Evolutionary conservation across 2,113 vertebrate genomes (phyloP).

Genomic region (Aptenodytes forsteri): DNA sequence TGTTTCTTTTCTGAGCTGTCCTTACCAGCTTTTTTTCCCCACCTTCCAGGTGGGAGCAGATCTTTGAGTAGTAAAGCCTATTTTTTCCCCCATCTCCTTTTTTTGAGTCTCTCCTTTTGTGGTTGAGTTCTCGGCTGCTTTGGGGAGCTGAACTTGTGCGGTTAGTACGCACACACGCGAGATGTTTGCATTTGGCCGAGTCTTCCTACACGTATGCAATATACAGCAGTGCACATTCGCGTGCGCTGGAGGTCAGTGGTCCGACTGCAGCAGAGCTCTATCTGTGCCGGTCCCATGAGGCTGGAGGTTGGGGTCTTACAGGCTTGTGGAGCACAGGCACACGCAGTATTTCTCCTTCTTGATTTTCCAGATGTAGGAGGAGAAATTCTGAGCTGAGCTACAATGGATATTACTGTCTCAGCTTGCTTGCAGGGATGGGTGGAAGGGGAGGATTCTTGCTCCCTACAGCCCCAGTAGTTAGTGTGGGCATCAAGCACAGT

Average conservation of each 20-base stretch:
- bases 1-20: neutral
- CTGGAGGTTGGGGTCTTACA: neutral
- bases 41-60: neutral
- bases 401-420: neutral
- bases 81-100: neutral
- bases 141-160: neutral
- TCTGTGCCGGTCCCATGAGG: neutral
- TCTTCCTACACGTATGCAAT: accelerated
- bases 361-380: neutral
- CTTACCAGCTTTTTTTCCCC: neutral
- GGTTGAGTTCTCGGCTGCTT: neutral
- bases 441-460: neutral
- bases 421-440: neutral
- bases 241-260: neutral
- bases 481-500: neutral
- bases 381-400: neutral
- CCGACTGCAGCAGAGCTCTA: neutral
- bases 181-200: neutral
- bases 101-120: neutral
- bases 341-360: neutral
- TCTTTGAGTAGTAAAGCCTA: neutral
- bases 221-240: neutral
- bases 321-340: neutral
- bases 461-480: neutral
- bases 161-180: accelerated